Evolutionary conservation across 2,797 vertebrate species (phyloP).

Genomic region (Chelonia mydas): DNA sequence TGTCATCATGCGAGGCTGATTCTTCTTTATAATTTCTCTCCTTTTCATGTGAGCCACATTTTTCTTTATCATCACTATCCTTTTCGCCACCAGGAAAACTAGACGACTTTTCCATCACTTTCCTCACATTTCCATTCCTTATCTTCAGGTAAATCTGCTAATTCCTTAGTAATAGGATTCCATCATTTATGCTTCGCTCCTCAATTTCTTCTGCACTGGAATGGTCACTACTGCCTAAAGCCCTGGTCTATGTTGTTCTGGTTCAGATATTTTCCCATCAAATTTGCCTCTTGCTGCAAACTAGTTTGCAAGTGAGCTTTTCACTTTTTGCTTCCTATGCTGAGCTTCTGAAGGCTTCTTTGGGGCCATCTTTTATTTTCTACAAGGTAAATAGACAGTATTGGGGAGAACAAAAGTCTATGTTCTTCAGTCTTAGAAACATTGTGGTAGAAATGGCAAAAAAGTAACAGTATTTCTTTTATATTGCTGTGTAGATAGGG

Average conservation of each 20-base stretch:
- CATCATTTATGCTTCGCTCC: background rate
- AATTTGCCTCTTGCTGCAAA: background rate
- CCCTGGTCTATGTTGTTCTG: background rate
- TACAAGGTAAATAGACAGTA: background rate
- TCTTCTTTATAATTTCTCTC: too few relatives aligned
- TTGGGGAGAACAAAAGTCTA: background rate
- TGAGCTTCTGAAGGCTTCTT: background rate
- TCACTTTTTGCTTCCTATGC: background rate
- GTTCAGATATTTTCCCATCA: background rate
- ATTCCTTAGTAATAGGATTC: background rate
- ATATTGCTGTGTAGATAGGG: background rate
- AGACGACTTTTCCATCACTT: too few relatives aligned
- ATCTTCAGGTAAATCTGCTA: background rate
- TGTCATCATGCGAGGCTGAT: too few relatives aligned
- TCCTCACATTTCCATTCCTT: background rate
- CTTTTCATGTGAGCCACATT: too few relatives aligned
- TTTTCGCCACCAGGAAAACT: background rate
- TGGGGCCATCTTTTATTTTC: background rate
- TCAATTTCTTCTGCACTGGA: background rate
- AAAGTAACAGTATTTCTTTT: background rate
- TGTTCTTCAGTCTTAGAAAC: too few relatives aligned
- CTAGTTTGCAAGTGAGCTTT: background rate
- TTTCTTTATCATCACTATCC: background rate
- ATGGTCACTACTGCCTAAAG: background rate
- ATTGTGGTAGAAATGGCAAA: background rate